Conservation (phyloP, 2,888 invertebrate species). For the Rhogogaster chlorosoma region DNA sequence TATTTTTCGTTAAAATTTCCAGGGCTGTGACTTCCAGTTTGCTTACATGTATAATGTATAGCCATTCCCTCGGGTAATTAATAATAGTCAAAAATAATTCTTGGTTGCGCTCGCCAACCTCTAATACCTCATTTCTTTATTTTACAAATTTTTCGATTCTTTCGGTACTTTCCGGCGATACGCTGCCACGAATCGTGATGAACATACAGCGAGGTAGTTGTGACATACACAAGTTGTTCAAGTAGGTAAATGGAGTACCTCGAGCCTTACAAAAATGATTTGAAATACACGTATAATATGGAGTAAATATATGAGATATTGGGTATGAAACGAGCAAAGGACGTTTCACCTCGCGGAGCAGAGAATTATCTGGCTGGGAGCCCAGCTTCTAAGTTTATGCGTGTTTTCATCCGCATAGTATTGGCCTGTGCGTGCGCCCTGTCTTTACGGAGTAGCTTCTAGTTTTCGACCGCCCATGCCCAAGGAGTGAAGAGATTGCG, state of each 20-base stretch:
- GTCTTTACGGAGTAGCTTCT: not conserved
- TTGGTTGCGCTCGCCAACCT: no score
- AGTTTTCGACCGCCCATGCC: not conserved
- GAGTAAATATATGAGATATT: slow-evolving; percentile 66
- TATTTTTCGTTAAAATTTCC: no score
- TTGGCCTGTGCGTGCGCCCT: slow-evolving; percentile 70
- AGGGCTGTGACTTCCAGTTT: no score
- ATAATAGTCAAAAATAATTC: no score
- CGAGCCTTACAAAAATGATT: not conserved
- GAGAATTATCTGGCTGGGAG: slow-evolving; percentile 72
- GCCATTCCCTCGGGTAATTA: no score
- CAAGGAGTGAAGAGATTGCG: not conserved
- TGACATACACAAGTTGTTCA: not conserved
- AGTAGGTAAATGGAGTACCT: not conserved
- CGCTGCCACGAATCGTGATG: no score
- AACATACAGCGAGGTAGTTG: not conserved
- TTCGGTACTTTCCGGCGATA: no score
- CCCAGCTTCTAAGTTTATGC: slow-evolving; percentile 72
- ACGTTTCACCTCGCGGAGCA: slow-evolving; percentile 73
- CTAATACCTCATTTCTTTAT: no score
- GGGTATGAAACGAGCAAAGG: slow-evolving; percentile 74
- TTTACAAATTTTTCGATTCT: no score
- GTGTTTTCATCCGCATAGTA: slow-evolving; percentile 51
- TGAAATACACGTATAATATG: not conserved
- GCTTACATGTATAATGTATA: no score